Base-by-base conservation (phyloP, 2,797 vertebrate genomes). In the Leontocebus nigricollis region DNA sequence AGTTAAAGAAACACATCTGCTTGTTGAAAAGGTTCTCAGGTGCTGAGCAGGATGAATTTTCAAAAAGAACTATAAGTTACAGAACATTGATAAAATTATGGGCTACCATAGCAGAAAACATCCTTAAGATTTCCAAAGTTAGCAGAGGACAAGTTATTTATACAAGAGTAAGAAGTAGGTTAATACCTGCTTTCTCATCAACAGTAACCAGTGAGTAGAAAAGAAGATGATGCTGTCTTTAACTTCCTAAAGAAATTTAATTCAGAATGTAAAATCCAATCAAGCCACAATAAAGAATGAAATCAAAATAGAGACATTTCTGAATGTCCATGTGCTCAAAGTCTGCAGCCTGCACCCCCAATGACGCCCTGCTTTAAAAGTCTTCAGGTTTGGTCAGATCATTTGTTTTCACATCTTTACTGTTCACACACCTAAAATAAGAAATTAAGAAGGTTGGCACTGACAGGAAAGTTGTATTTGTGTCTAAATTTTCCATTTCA, bases 241-340 rank as follows among this genome's bases (percentile, higher is more conserved):
- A 86, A 90, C 48, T 70, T 75, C 41, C 67, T 41, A 86, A 76
- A 33, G n/a, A 27, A 64, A 95, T 75, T 88, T 70, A 67, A 82
- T 64, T 64, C 55, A 33, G 3, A 61, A 61, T 61, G 77, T 85
- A 36, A 75, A 80, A 85, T n/a, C 73, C 27, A 48, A 36, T 64
- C 33, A 67, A 85, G 7, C 33, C 39, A 75, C 17, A 39, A 73
- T 48, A 67, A 89, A 64, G 15, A 84, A 1, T 44, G 82, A 96
- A 94, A 72, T 64, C 27, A 57, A 85, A 94, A 89, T 17, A 89
- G 33, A 90, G 33, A 33, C 36, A 48, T 81, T 85, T 92, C 90
- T 85, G 46, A 73, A 24, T 26, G 27, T 30, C 7, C 27, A 75
- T 48, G 46, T 48, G 12, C 26, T 48, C 75, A 30, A 52, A 30